Percentiles rank a stretch among this genome's conserved stretches.
These are phyloP conservation scores for Ictalurus punctatus DNA, from an alignment of 2,113 vertebrate species.

Conservation along the genomic window DNA sequence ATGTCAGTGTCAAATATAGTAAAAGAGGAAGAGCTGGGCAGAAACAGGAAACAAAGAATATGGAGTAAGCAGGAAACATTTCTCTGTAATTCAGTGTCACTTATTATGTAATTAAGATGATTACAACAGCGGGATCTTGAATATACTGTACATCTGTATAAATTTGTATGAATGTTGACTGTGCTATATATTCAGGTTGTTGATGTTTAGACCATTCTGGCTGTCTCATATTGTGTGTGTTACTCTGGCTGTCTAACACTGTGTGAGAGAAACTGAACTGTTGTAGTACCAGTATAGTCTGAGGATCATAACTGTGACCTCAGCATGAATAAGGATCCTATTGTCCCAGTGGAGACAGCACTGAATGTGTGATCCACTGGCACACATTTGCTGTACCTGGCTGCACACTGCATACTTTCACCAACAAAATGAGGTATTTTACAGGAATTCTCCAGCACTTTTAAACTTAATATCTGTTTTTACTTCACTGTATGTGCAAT, in stretches of 20 bases:
- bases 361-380: constrained; percentile 25
- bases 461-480: no score
- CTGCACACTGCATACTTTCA: not conserved
- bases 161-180: not conserved
- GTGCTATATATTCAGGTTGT: not conserved
- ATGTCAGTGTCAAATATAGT: constrained; percentile 35
- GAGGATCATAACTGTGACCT: constrained; percentile 43
- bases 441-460: not conserved
- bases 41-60: constrained; percentile 21
- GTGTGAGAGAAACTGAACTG: not conserved
- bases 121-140: not conserved
- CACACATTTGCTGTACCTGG: constrained; percentile 23
- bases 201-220: not conserved
- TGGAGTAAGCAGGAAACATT: constrained; percentile 25
- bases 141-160: not conserved
- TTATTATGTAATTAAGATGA: not conserved
- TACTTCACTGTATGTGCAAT: not conserved
- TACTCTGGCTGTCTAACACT: not conserved
- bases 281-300: constrained; percentile 14
- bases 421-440: not conserved
- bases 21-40: constrained; percentile 40
- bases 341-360: constrained; percentile 54
- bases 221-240: not conserved
- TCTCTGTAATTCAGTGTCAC: not conserved
- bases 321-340: constrained; percentile 57